Base-by-base conservation (phyloP, 2,888 invertebrate species). In the Orchesella flavescens region DNA sequence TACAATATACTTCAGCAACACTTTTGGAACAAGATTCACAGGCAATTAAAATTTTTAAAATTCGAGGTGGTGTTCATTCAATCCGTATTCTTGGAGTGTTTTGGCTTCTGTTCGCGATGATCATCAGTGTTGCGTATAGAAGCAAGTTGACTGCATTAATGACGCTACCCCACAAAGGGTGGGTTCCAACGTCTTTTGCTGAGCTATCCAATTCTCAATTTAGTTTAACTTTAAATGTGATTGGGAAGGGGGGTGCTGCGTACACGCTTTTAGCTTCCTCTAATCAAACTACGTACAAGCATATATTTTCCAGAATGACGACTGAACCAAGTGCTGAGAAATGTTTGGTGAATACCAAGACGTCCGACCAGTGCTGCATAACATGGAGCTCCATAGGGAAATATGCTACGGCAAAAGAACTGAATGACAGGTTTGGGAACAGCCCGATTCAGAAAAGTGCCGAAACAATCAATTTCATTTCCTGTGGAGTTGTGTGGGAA, bases 141-240 rank as follows among this genome's bases (percentile, higher is more conserved):
- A 72, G 65, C 12, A 83, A 83, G 61, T 24, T 83, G n/a, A 69
- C 69, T 1, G 13, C 65, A 1, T n/a, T 83, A 2, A 43, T 83
- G 13, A 74, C 83, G 1, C 77, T 81, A 9, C 85, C 85, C 0
- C 61, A 76, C 1, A 12, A 34, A 21, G 61, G 72, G n/a, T 53
- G 46, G 19, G 69, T 83, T 12, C 86, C 86, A 21, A 68, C 44
- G 9, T 83, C 83, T 0, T 86, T 83, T 59, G 61, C 75, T 10
- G 80, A 86, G 19, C 53, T 86, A n/a, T 84, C 76, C 4, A 23
- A 85, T 34, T 84, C 85, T 1, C 74, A 83, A 57, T 86, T 68
- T 71, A 34, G 59, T 7, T 79, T 83, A 13, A 73, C 73, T 9
- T 69, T 84, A 21, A 81, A 86, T 53, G 84, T 78, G 34, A 65